Base-by-base conservation (phyloP, 2,113 vertebrate species). In the Oceanites oceanicus region DNA sequence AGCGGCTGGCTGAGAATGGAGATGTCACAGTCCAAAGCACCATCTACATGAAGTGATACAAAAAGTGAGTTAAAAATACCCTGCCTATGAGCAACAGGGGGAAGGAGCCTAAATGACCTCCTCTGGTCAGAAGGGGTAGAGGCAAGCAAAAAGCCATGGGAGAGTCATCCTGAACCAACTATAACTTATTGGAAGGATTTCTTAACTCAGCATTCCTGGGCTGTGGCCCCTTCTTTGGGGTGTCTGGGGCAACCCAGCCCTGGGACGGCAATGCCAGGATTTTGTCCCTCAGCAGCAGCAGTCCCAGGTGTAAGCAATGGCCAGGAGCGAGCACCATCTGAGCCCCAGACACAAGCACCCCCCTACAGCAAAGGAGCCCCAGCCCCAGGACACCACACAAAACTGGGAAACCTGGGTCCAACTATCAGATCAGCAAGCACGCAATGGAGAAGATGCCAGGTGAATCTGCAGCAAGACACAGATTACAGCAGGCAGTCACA, bases 51-150 rank as follows among this genome's bases (percentile, higher is more conserved):
- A 25, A 14, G 22, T 3, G 20, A 52, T n/a, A 20, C 40, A 61
- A 76, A 77, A 89, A 84, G 10, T 16, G 50, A 50, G 45, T 34
- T 67, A 81, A 87, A 68, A 90, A 49, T 3, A 71, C 13, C 20
- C 49, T 25, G 56, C 15, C 36, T 77, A 70, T 0, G 0, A 84
- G 34, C 10, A 86, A 27, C 13, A 68, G 23, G 6, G 23, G 2
- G 5, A 58, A 52, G 25, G 20, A 93, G 9, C 6, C 32, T 50
- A 26, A 79, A 45, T 7, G 5, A 47, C 2, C 13, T 83, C 6
- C 34, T 65, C 29, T 72, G 36, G 19, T 42, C 38, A 88, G 49
- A 45, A 79, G 32, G 19, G 68, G 19, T 25, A 79, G 38, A 67
- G 17, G 8, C n/a, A 89, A 34, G 19, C 22, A 55, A 45, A 79